Evolutionary conservation across 2,797 vertebrate genomes (phyloP).

Genomic region (Hafferia zeledoni): DNA sequence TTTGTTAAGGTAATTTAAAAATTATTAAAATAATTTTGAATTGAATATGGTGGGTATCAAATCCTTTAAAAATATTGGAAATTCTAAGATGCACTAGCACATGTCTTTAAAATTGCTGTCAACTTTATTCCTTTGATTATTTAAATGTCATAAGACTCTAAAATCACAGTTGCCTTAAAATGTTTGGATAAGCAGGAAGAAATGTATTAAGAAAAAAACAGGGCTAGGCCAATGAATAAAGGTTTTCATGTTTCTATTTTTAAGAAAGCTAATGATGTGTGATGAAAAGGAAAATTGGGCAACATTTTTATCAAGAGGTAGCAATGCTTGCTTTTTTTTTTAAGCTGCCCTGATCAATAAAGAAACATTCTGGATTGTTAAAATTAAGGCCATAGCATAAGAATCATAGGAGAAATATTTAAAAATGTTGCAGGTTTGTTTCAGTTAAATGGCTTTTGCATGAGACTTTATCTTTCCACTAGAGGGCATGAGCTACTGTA

Average conservation of each 20-base stretch:
- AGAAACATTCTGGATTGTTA: not conserved
- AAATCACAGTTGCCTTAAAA: not conserved
- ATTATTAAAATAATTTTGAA: constrained; percentile 13
- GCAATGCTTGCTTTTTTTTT: not conserved
- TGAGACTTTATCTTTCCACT: not conserved
- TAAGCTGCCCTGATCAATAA: not conserved
- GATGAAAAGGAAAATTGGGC: not conserved
- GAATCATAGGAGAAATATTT: not conserved
- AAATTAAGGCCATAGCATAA: not conserved
- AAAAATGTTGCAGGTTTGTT: not conserved
- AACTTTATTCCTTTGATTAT: not conserved
- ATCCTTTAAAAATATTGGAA: not conserved
- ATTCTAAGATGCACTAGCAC: not conserved
- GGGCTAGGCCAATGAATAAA: not conserved
- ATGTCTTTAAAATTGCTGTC: not conserved
- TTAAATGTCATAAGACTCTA: not conserved
- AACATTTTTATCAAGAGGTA: not conserved
- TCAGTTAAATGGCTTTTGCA: not conserved
- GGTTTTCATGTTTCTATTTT: not conserved
- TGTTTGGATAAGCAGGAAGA: not conserved
- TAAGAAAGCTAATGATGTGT: not conserved
- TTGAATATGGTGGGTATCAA: not conserved
- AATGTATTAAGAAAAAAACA: not conserved
- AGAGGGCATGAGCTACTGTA: constrained; percentile 28
- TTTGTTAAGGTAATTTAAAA: constrained; percentile 90